Conservation (phyloP, 2,113 vertebrate species). For the Syngnathus floridae region DNA sequence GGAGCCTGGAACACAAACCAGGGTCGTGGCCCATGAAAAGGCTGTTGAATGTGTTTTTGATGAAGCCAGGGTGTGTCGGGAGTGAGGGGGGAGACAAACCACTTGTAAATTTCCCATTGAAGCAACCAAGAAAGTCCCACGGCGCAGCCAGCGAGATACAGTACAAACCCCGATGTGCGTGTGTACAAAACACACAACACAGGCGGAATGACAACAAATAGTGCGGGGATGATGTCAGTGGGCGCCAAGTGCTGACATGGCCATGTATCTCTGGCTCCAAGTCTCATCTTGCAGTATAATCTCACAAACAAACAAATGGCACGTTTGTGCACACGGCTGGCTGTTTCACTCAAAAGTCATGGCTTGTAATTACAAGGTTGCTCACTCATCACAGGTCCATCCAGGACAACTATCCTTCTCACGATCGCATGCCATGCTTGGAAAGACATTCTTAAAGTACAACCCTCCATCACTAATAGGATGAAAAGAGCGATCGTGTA, state of each 20-base stretch:
- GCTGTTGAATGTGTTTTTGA: conserved; percentile 42
- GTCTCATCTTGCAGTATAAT: conserved; percentile 16
- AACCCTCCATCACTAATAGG: conserved; percentile 23
- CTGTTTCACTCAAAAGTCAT: not conserved
- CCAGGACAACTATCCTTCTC: conserved; percentile 9
- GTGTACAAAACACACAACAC: conserved; percentile 19
- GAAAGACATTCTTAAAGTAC: conserved; percentile 23
- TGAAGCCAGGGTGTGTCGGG: conserved; percentile 1
- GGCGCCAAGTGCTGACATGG: not conserved
- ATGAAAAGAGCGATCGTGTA: conserved; percentile 12
- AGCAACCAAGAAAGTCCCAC: conserved; percentile 33
- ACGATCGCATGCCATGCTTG: not conserved
- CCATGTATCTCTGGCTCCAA: not conserved
- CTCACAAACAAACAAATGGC: conserved; percentile 19
- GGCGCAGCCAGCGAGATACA: conserved; percentile 5
- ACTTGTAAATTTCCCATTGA: conserved; percentile 37
- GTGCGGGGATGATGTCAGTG: conserved; percentile 6
- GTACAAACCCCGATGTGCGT: conserved; percentile 8
- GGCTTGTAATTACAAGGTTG: conserved; percentile 30
- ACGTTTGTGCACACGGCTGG: conserved; percentile 4
- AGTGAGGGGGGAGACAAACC: conserved; percentile 17
- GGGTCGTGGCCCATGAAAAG: conserved; percentile 47
- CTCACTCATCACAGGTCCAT: conserved; percentile 30
- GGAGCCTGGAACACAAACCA: conserved; percentile 37
- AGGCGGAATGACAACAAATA: conserved; percentile 19